A percentile compares a stretch with the other conserved stretches of the same genome.
Conservation (phyloP, 2,113 vertebrate species). For the Salvator merianae region DNA sequence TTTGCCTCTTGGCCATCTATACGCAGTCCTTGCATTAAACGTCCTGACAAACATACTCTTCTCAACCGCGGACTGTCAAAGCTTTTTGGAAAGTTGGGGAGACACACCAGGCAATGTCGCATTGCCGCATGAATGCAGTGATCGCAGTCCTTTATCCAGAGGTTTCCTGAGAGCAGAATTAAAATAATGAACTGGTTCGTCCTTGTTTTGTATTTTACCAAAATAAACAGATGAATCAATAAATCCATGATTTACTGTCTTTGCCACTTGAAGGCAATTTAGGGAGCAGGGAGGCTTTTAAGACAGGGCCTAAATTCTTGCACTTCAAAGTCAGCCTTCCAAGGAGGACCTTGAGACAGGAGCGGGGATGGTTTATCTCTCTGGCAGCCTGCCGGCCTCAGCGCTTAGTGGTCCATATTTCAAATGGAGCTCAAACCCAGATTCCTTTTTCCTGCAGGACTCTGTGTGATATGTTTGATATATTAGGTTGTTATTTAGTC, state of each 20-base stretch:
- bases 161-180: neutral
- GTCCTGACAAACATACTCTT: neutral
- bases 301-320: too few relatives aligned
- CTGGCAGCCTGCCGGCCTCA: conserved; percentile 30
- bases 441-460: conserved; percentile 94
- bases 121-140: too few relatives aligned
- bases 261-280: too few relatives aligned
- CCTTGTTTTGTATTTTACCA: neutral
- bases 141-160: neutral
- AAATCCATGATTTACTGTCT: too few relatives aligned
- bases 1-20: neutral
- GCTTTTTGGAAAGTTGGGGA: neutral
- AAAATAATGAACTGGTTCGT: neutral
- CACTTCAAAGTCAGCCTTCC: neutral
- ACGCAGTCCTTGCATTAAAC: too few relatives aligned
- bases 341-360: neutral
- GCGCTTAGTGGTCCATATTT: conserved; percentile 64
- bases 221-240: too few relatives aligned
- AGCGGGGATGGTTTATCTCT: neutral
- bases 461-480: conserved; percentile 99
- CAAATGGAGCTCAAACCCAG: conserved; percentile 88
- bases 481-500: conserved; percentile 99
- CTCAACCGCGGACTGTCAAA: neutral
- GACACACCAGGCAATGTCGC: rapidly evolving
- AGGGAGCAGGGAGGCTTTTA: too few relatives aligned